Evolutionary conservation across 2,888 invertebrate genomes (phyloP), one percentile per base, ranked within the genome.

Genomic region (Minunthozetes semirufus): DNA sequence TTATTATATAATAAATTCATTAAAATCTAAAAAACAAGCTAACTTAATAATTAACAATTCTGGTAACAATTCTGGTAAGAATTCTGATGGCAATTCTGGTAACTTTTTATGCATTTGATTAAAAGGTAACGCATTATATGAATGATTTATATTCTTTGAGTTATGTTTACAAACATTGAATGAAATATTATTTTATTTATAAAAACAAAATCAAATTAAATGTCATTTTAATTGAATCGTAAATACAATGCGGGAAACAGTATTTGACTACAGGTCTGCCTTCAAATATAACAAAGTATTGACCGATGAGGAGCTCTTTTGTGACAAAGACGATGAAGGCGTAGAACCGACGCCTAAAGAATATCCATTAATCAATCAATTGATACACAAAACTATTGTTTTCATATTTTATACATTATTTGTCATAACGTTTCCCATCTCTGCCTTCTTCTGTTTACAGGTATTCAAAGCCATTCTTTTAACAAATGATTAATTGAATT

Each of bases 401-500:
- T 19, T 42, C 11, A n/a, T 19, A 66, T 66, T 33, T 38, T 66
- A 66, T 11, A 5, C 19, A 3, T 3, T 71, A 29, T 61, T 75
- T 19, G 19, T 72, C 8, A 3, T 72, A 9, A 76, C 76, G 33
- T 59, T 75, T 71, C 76, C 76, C 6, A 59, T 76, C 2, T 75
- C 76, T 46, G 50, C 74, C 25, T 76, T 76, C 59, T 76, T 76
- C 27, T 75, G 75, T 19, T 1, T 76, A 2, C 70, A 75, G 74
- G 76, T 75, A 48, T 66, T 15, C 25, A n/a, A 59, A 29, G 5
- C 42, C 22, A 1, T 50, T n/a, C n/a, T 50, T 6, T 11, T 59
- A 11, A 9, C 61, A 22, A 27, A 17, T 42, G 3, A 1, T 70
- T 38, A 50, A 56, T 53, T 59, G 13, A 72, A 17, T 38, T 66